These are phyloP conservation scores for Embidobia sp. DNA, from an alignment of 2,888 invertebrate genomes.

Conservation along the genomic window DNA sequence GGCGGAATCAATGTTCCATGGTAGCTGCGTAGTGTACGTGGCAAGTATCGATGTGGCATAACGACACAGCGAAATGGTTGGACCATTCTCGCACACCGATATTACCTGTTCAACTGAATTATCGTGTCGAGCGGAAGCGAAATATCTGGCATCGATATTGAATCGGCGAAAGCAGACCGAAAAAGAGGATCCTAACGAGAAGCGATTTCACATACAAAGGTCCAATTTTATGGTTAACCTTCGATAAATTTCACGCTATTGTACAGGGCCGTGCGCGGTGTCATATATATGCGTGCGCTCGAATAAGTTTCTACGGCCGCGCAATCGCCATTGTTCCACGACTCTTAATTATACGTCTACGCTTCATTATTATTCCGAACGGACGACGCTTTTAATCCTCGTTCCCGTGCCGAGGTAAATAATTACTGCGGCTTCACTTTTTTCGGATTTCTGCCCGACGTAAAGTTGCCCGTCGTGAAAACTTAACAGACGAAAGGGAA, in stretches of 20 bases:
- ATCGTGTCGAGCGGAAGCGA: conserved; percentile 75
- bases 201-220: conserved; percentile 69
- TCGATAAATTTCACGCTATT: conserved; percentile 70
- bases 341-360: conserved; percentile 66
- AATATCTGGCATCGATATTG: conserved; percentile 77
- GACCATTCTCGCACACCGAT: conserved; percentile 74
- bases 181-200: conserved; percentile 68
- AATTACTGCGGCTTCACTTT: conserved; percentile 59
- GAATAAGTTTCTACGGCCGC: conserved; percentile 59
- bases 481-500: no score
- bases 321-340: conserved; percentile 65
- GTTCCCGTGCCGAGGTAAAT: conserved; percentile 57
- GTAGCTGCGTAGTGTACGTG: conserved; percentile 71
- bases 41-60: conserved; percentile 75
- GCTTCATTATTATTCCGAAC: conserved; percentile 65
- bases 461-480: conserved; percentile 27
- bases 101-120: conserved; percentile 78
- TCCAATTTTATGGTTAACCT: conserved; percentile 71
- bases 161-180: conserved; percentile 68
- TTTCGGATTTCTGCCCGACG: conserved; percentile 28
- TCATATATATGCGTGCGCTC: conserved; percentile 58
- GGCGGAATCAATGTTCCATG: conserved; percentile 70
- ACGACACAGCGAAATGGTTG: conserved; percentile 76
- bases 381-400: conserved; percentile 61
- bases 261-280: conserved; percentile 47